Evolutionary conservation across 2,888 invertebrate genomes (phyloP), one percentile per base, ranked within the genome.

Genomic region (Heliconius sara): DNA sequence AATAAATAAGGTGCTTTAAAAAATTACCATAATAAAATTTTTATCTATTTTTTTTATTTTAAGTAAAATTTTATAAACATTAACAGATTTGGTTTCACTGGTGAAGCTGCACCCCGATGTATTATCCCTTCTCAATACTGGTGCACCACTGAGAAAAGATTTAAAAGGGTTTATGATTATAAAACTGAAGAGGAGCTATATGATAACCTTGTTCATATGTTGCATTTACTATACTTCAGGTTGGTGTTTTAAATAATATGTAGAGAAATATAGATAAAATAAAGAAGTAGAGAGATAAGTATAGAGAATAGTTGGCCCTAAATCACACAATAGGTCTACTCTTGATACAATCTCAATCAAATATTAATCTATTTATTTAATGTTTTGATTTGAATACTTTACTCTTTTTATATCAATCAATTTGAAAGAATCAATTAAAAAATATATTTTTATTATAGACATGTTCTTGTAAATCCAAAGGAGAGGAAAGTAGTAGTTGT

Each of bases 401-500:
- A 19, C 19, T 52, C 19, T 7, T 52, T 22, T 52, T 19, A 19
- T 52, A 52, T 52, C 7, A 52, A 52, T 52, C 19, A 52, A 52
- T 22, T 19, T 52, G 6, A 19, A 19, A 52, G 5, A 39, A 39
- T 34, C 9, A 39, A 39, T 39, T 7, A 52, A 52, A 1, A 52
- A 52, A 52, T 19, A 22, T 52, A 2, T 52, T 52, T 52, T 52
- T 52, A 19, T 52, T 52, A 52, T 52, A 99, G 99, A 86, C 97
- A 98, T 90, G 96, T 98, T 52, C 95, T 99, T 73, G 97, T 99
- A 71, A 99, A 98, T 89, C 99, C 99, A 0, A 99, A 99, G 91
- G 99, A 99, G 87, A 96, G 99, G 34, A 97, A 98, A 89, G 97
- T 99, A 60, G 97, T 99, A 9, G 96, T 99, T 52, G 97, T 99